Base-by-base conservation (phyloP, 2,113 vertebrate species). In the Boleophthalmus pectinirostris region DNA sequence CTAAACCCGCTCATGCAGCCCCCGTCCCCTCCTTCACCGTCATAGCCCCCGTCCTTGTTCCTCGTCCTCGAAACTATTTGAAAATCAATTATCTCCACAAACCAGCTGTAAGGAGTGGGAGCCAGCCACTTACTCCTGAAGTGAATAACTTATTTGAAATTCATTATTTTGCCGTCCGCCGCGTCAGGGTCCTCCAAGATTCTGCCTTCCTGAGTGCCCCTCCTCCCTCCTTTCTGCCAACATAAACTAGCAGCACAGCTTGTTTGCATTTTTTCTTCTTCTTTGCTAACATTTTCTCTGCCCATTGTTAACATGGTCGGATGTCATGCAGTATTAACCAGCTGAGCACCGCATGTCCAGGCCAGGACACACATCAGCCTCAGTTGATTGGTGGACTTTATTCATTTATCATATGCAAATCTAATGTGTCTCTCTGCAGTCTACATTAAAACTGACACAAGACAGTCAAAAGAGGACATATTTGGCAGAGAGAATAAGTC, bases 71-170 rank as follows among this genome's bases (percentile, higher is more conserved):
- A 96, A 91, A 95, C 94, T 95, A 94, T 95, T 95, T 93, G 94
- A 94, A 96, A 97, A 96, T 97, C 96, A 96, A 95, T 96, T 96
- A 96, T 96, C 95, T 96, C 94, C 89, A 90, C 93, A 95, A 96
- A 96, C 93, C 95, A 94, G 94, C 92, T 94, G 94, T 94, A 94
- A 96, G 95, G 94, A 94, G 93, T 89, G 93, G 92, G 90, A 91
- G 95, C 94, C 95, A 95, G 93, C 92, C 95, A 94, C 95, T 96
- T 95, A 94, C 92, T 94, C 92, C 93, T 95, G 91, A 95, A 96
- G 94, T 93, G 94, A 96, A 95, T 94, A 95, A 95, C 94, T 95
- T 95, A 95, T 96, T 96, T 94, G 92, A 94, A 95, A 96, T 96
- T 96, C 94, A 95, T 96, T 96, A 95, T 90, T 94, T 94, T 93